These are phyloP conservation scores for Poeciliopsis gracilis DNA, from an alignment of 2,797 vertebrate genomes.

Conservation along the genomic window DNA sequence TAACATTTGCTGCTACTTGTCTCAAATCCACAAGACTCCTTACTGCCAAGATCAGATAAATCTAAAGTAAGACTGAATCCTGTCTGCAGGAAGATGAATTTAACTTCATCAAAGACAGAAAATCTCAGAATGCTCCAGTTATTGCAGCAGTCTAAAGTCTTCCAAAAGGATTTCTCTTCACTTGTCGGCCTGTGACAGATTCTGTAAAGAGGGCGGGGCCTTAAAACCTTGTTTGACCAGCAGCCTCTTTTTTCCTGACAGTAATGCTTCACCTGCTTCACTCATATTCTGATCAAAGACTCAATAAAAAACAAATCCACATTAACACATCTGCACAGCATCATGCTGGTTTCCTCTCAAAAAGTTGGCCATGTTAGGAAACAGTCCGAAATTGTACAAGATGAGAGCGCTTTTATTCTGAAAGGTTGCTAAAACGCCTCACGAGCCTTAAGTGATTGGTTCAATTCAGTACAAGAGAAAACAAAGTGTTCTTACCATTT, in stretches of 20 bases:
- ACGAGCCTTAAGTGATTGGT: constrained; percentile 74
- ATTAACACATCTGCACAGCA: too few species aligned
- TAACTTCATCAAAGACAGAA: constrained; percentile 43
- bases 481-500: background rate
- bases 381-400: background rate
- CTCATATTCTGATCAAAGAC: constrained; percentile 64
- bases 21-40: constrained; percentile 54
- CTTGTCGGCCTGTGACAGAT: constrained; percentile 65
- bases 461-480: background rate
- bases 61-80: constrained; percentile 53
- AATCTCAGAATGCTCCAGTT: constrained; percentile 30
- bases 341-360: too few species aligned
- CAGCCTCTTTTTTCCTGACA: constrained; percentile 63
- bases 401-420: background rate
- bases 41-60: constrained; percentile 54
- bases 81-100: constrained; percentile 38
- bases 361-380: too few species aligned
- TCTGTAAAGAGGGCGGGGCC: constrained; percentile 66
- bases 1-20: constrained; percentile 71
- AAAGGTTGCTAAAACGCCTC: constrained; percentile 39
- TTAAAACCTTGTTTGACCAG: constrained; percentile 43
- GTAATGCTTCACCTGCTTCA: constrained; percentile 68
- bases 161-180: constrained; percentile 66
- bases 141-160: constrained; percentile 65
- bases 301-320: constrained; percentile 59